Base-by-base conservation (phyloP, 2,113 vertebrate genomes). In the Archilochus colubris region DNA sequence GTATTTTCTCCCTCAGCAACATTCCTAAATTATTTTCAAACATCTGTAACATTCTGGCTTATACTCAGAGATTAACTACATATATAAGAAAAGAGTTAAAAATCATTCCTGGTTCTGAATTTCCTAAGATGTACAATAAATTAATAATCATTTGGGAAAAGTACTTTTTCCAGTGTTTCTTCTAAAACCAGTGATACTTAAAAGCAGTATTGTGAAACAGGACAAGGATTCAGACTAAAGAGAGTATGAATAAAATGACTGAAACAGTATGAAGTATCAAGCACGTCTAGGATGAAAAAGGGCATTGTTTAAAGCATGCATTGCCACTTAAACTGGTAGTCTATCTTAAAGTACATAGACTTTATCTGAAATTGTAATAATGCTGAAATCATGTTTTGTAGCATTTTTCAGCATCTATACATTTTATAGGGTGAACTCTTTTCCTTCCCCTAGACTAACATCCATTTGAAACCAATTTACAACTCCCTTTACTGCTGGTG, bases 381-480 rank as follows among this genome's bases (percentile, higher is more conserved):
- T 43, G 27, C 24, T 82, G 61, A 91, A 96, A 93, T 81, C 55
- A 69, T 7, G 7, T 54, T 68, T 88, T 18, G 55, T 72, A 74
- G 61, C 16, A 93, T 36, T 96, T 53, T 95, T 93, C 66, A 93
- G 88, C 87, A 88, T 12, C 48, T 57, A 73, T 40, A 44, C 6
- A 20, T 82, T 92, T 70, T 59, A 72, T 11, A 86, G 43, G 10
- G 31, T 19, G 53, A 91, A 94, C 59, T 86, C 33, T 62, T 83
- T 80, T 86, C 50, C 85, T 85, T 57, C 59, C 46, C 75, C 66
- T 51, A 87, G 31, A 94, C 68, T 96, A 96, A 78, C 22, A 95
- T 48, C 61, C 93, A 82, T 93, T 91, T 96, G 59, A 97, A 96
- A 94, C 58, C 72, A 84, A 96, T 97, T 94, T 91, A 93, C 89